phyloP scores from a whole-genome alignment of 2,797 vertebrate genomes.

The Psittacula echo region DNA sequence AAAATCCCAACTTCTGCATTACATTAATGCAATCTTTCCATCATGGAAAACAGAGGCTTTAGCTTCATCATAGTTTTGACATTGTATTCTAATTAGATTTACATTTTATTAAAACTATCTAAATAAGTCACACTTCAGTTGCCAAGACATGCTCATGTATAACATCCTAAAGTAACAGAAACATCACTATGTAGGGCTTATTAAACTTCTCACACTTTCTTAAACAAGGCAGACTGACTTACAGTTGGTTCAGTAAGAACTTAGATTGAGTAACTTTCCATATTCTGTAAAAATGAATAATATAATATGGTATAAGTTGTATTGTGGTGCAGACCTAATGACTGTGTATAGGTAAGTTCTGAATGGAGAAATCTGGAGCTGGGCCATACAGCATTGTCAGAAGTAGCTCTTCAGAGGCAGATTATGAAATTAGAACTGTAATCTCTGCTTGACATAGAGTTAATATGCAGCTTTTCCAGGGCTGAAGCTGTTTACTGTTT shows the following conservation, averaged over 20 bases:
- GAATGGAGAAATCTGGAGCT: neutral
- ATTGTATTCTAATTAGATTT: neutral
- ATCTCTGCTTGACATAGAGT: slow-evolving; percentile 49
- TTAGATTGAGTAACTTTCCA: neutral
- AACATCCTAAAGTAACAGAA: neutral
- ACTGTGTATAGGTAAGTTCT: neutral
- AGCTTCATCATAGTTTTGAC: neutral
- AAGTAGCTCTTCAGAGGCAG: slow-evolving; percentile 46
- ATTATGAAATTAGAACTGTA: slow-evolving; percentile 61
- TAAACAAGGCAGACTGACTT: neutral
- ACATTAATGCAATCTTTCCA: neutral
- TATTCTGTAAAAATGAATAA: neutral
- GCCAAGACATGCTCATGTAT: neutral
- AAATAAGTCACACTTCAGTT: neutral
- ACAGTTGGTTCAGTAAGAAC: neutral
- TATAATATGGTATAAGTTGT: neutral
- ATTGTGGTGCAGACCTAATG: neutral
- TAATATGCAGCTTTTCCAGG: slow-evolving; percentile 48
- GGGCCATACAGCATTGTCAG: neutral
- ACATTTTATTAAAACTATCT: neutral
- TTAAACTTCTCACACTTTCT: neutral
- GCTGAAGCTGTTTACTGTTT: slow-evolving; percentile 45
- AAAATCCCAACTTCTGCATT: neutral
- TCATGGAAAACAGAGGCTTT: neutral
- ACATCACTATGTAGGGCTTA: neutral